These are phyloP conservation scores for Cercopithecus mona DNA, from an alignment of 2,113 vertebrate species.

Conservation along the genomic window DNA sequence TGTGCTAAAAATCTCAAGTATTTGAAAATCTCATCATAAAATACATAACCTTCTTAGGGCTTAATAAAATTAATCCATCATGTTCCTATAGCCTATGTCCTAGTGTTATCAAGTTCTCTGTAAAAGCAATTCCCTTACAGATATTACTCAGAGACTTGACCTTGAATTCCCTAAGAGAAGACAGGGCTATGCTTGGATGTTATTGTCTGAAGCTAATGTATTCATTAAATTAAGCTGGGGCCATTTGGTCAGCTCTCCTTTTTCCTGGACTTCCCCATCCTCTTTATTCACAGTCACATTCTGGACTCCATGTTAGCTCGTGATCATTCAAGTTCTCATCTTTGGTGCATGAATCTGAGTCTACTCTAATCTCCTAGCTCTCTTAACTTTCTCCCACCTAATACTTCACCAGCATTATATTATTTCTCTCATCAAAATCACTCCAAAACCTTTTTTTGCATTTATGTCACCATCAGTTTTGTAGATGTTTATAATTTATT, in stretches of 20 bases:
- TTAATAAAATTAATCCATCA: constrained; percentile 22
- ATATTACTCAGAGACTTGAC: not conserved
- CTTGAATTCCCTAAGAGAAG: constrained; percentile 20
- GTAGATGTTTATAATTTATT: not conserved
- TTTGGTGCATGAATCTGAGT: not conserved
- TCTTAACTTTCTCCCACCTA: not conserved
- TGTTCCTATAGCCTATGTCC: not conserved
- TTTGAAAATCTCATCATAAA: not conserved
- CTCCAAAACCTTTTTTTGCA: not conserved
- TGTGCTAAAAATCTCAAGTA: constrained; percentile 13
- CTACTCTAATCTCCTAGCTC: not conserved
- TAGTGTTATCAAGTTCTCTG: not conserved
- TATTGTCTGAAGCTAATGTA: constrained; percentile 6
- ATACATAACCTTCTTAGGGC: not conserved
- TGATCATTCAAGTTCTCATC: not conserved
- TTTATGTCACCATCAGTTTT: not conserved
- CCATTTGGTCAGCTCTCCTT: not conserved
- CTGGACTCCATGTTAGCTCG: too few species aligned
- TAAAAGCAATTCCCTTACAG: not conserved
- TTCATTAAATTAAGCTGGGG: not conserved
- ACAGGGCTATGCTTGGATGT: not conserved
- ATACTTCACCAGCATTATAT: not conserved
- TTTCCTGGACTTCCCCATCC: not conserved
- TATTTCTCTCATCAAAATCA: not conserved
- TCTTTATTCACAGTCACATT: not conserved